Base-by-base conservation (phyloP, 2,113 vertebrate genomes). In the Passer montanus region DNA sequence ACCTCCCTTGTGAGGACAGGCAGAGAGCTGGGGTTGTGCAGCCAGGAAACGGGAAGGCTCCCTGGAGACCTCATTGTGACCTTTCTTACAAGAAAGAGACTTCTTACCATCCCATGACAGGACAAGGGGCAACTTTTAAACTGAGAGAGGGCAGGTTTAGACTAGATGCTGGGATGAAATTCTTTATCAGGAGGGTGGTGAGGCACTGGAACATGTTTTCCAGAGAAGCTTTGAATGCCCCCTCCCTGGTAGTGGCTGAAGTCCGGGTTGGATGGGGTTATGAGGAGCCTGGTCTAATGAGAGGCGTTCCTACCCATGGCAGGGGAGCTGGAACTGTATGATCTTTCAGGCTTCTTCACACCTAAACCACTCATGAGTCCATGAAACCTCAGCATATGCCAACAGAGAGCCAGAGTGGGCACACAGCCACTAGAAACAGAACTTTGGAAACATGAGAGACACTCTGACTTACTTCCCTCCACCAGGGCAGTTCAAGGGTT, bases 1-100 rank as follows among this genome's bases (percentile, higher is more conserved):
- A 6, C 18, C 41, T 31, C 3, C 5, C 15, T 3, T 35, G 6
- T 8, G 31, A 46, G 63, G 30, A 19, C 11, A 43, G 64, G 35
- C 12, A 4, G 41, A 27, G 14, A 39, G 24, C 9, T 60, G 58
- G 11, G 28, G 3, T 3, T 49, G 30, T 11, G 52, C 12, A n/a
- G 28, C 13, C 30, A 16, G 37, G 60, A 77, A 22, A 66, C 39
- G 35, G 35, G 17, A 37, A 37, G 15, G 46, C 12, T 74, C 9
- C 0, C 0, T 27, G 26, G 23, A n/a, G 15, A 44, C 24, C 19
- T 26, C 4, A 15, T 2, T 16, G 28, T 3, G 2, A 46, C 30
- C 53, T 87, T 60, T 28, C 28, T 41, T 73, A 3, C 3, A 50
- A 72, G 56, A 39, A 58, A 49, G 31, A 43, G 30, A 13, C 11